A percentile compares a stretch with the other conserved stretches of the same genome.
Conservation (phyloP, 2,797 vertebrate species). For the Characodon lateralis region DNA sequence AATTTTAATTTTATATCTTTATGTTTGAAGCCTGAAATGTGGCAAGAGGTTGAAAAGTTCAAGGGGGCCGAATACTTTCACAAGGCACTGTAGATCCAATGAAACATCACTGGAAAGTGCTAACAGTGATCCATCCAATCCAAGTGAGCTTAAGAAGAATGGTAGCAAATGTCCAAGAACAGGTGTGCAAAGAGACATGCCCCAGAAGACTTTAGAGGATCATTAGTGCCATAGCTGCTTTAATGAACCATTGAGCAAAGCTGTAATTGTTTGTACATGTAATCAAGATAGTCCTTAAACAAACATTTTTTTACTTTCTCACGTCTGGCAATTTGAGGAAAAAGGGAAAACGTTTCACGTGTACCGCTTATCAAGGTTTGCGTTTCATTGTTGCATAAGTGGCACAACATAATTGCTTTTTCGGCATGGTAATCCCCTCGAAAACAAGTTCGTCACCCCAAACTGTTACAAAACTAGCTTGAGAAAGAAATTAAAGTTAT, state of each 20-base stretch:
- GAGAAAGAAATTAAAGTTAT: slow-evolving; percentile 69
- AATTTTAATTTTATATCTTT: too few species aligned
- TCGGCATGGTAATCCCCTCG: slow-evolving; percentile 43
- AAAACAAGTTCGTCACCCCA: slow-evolving; percentile 53
- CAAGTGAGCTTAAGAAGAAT: not conserved
- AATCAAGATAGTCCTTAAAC: not conserved
- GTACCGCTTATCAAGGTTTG: not conserved
- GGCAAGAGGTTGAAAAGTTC: too few species aligned
- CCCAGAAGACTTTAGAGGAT: too few species aligned
- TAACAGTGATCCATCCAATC: not conserved
- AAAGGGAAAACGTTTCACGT: not conserved
- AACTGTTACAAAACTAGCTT: slow-evolving; percentile 55
- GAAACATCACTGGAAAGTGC: not conserved
- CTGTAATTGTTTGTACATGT: not conserved
- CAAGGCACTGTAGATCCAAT: too few species aligned
- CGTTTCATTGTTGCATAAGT: slow-evolving; percentile 34
- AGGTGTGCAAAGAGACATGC: too few species aligned
- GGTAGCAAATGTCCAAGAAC: not conserved
- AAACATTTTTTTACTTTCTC: not conserved
- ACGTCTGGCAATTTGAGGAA: not conserved
- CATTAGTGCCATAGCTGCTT: not conserved
- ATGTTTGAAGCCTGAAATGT: too few species aligned
- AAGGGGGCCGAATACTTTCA: too few species aligned
- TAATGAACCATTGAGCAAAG: not conserved
- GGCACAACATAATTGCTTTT: slow-evolving; percentile 46